Base-by-base conservation (phyloP, 2,797 vertebrate genomes). In the Salarias fasciatus region DNA sequence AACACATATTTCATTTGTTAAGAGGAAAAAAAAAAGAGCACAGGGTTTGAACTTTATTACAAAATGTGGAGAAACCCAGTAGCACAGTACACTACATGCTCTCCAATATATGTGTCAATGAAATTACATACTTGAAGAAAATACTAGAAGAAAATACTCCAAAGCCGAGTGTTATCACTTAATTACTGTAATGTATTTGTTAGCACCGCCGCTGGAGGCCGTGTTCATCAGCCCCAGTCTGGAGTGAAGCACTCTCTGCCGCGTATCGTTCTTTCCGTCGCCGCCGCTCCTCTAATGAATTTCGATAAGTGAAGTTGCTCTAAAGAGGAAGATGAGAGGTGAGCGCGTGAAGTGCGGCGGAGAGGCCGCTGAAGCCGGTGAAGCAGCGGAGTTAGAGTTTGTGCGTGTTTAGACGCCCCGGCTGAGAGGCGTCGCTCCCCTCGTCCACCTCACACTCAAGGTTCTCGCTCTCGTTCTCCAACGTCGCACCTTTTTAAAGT, bases 251-350 rank as follows among this genome's bases (percentile, higher is more conserved):
- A 55, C 66, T 62, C 62, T 24, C 13, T 46, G 36, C 2, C 18
- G 18, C 24, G 18, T 24, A 6, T 35, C 9, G 37, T 53, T 45
- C 68, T 44, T 50, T 31, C 30, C 12, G 56, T 41, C 43, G 44
- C 71, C 43, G 44, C 71, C 60, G 37, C 59, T 50, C 14, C 33
- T 14, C 68, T 83, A 84, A 86, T 88, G 71, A 86, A 79, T 86
- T 87, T 82, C 79, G 81, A 83, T 72, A 61, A 54, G 63, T 10
- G 63, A 65, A 72, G 73, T 79, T 52, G 49, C 37, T 64, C 75
- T 69, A 48, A 63, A 70, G 61, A 60, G 65, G 72, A 30, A 75
- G 69, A 65, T 75, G 62, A 80, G 70, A 72, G 63, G 64, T 72
- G 83, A 79, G 50, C 61, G 70, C 45, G 75, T 66, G 61, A 63